These are phyloP conservation scores for Malacosoma neustria DNA, from an alignment of 2,888 invertebrate genomes.

Conservation along the genomic window DNA sequence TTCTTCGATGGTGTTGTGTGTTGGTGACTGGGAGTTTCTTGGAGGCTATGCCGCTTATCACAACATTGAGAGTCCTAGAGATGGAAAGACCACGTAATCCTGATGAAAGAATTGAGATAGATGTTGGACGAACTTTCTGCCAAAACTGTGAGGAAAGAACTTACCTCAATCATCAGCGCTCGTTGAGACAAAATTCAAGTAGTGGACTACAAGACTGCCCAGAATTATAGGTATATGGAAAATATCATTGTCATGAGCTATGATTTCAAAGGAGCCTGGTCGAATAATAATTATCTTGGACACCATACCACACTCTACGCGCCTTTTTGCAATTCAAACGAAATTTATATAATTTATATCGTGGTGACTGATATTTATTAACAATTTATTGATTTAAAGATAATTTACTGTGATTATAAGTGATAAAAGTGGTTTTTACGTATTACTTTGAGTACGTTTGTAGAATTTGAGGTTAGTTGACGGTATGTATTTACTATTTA, in stretches of 20 bases:
- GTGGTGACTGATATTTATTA: too few species aligned
- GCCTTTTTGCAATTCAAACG: conserved; percentile 57
- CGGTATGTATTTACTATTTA: too few species aligned
- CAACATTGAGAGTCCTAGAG: conserved; percentile 54
- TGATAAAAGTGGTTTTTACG: too few species aligned
- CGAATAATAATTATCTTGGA: conserved; percentile 58
- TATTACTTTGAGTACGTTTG: too few species aligned
- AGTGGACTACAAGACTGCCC: conserved; percentile 57
- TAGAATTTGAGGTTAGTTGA: too few species aligned
- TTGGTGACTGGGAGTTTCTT: conserved; percentile 69
- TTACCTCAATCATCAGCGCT: conserved; percentile 64
- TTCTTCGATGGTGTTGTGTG: conserved; percentile 69
- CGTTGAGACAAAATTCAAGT: conserved; percentile 71
- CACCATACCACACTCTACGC: conserved; percentile 60
- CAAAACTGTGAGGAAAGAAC: conserved; percentile 55
- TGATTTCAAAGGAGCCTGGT: conserved; percentile 69
- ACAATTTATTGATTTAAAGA: too few species aligned
- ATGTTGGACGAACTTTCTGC: conserved; percentile 58
- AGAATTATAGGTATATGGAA: conserved; percentile 68
- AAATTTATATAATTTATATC: too few species aligned
- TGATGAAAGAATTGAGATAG: conserved; percentile 60
- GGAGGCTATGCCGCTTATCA: conserved; percentile 69
- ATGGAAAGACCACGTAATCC: conserved; percentile 47
- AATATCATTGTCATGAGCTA: conserved; percentile 69
- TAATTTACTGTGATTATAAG: too few species aligned